Base-by-base conservation (phyloP, 2,888 invertebrate species). In the Schrankia costaestrigalis region DNA sequence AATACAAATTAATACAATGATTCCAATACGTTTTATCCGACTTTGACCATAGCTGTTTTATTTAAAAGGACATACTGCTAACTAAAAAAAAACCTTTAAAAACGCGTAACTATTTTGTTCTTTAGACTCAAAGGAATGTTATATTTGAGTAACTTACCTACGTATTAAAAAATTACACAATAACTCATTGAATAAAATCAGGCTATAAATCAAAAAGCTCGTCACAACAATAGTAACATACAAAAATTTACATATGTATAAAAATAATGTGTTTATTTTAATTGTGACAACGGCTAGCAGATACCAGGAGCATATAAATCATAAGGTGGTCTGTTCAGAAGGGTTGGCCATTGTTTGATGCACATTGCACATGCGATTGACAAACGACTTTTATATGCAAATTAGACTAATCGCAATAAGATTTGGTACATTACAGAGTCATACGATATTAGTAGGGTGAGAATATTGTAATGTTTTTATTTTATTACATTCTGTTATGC, bases 391-490 rank as follows among this genome's bases (percentile, higher is more conserved):
- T 61, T 50, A 61, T 72, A 87, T 86, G 84, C 83, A 83, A 83
- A 87, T 86, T 31, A 15, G 50, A 57, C 78, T 85, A 85, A 86
- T 86, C 84, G 78, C 84, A 80, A 80, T 76, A 71, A 81, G 78
- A 84, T 84, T 78, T 75, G 52, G 49, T 45, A 46, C 57, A 56
- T 56, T 60, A 56, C 53, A 43, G 46, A 49, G 56, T 60, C 57
- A 60, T 56, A 41, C 44, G 51, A 57, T 46, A 56, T 52, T 39
- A 44, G 40, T 27, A 44, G 23, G 37, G 49, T 51, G 53, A 42
- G 52, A 27, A 35, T 25, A 35, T 38, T n/a, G 35, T 30, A 29
- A 18, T 52, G 44, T 55, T 58, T 56, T 58, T 56, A 53, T 59
- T 56, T 41, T 49, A 57, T 57, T 56, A 56, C 40, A 45, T n/a